These are phyloP conservation scores for Ammodramus savannarum DNA, from an alignment of 2,113 vertebrate genomes.

Conservation along the genomic window DNA sequence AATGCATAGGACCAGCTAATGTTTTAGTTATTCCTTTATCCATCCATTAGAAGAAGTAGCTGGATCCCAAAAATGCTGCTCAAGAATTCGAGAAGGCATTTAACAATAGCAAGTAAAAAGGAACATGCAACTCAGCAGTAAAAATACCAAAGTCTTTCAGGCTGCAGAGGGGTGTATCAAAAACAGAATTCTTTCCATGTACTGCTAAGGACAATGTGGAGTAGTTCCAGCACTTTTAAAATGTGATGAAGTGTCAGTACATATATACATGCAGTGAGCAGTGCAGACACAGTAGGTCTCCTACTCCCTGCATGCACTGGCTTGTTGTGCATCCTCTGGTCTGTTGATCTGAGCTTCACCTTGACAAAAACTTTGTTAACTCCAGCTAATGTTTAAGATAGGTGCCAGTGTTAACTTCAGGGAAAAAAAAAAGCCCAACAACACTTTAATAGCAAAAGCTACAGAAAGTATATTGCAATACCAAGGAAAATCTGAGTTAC, in stretches of 20 bases:
- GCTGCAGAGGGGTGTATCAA: neutral
- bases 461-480: neutral
- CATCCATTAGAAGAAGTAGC: neutral
- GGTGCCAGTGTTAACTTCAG: neutral
- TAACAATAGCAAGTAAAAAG: neutral
- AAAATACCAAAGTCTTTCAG: neutral
- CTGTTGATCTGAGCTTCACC: neutral
- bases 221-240: neutral
- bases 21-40: neutral
- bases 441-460: neutral
- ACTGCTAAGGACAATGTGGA: neutral
- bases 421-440: neutral
- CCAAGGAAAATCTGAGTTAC: neutral
- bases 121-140: neutral
- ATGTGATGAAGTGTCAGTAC: neutral
- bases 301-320: neutral
- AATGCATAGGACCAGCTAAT: neutral
- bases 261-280: neutral
- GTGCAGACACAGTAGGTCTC: neutral
- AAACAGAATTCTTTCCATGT: neutral
- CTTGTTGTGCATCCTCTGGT: neutral
- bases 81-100: neutral
- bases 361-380: neutral
- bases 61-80: neutral
- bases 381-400: neutral